Conservation (phyloP, 2,797 vertebrate species). For the Oreonectes daqikongensis region DNA sequence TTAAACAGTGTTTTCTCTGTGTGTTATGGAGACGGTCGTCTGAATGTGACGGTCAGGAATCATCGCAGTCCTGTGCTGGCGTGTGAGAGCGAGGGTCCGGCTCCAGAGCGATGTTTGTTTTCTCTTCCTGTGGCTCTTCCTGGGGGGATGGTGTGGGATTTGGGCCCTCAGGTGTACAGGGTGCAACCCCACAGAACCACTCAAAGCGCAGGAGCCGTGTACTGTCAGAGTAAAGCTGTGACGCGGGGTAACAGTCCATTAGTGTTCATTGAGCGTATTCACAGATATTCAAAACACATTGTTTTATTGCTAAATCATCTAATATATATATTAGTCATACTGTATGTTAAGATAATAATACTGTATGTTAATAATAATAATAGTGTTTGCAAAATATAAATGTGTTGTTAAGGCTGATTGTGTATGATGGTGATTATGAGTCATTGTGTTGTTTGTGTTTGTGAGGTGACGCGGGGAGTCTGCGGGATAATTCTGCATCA, state of each 20-base stretch:
- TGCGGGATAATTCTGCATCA: slow-evolving; percentile 56
- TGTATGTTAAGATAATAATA: neutral
- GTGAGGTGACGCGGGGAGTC: slow-evolving; percentile 35
- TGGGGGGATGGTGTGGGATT: slow-evolving; percentile 63
- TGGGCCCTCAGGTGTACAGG: slow-evolving; percentile 66
- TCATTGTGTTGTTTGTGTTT: neutral
- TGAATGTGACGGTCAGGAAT: slow-evolving; percentile 22
- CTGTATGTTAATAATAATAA: too few species aligned
- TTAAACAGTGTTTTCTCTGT: neutral
- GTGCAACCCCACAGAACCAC: slow-evolving; percentile 66
- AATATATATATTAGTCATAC: neutral
- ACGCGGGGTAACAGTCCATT: neutral
- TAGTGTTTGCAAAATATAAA: too few species aligned
- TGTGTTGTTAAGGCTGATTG: too few species aligned
- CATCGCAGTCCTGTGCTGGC: slow-evolving; percentile 26
- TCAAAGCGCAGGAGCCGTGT: slow-evolving; percentile 57
- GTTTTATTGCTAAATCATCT: neutral
- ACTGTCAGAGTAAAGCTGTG: slow-evolving; percentile 43
- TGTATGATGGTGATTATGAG: neutral
- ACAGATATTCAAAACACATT: neutral
- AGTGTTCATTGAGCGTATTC: neutral
- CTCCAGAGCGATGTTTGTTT: slow-evolving; percentile 56
- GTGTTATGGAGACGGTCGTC: too few species aligned
- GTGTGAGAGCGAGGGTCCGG: slow-evolving; percentile 45
- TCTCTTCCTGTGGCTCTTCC: slow-evolving; percentile 58